A percentile compares a stretch with the other conserved stretches of the same genome.
Conservation (phyloP, 2,113 vertebrate species). For the Elanus axillaris region DNA sequence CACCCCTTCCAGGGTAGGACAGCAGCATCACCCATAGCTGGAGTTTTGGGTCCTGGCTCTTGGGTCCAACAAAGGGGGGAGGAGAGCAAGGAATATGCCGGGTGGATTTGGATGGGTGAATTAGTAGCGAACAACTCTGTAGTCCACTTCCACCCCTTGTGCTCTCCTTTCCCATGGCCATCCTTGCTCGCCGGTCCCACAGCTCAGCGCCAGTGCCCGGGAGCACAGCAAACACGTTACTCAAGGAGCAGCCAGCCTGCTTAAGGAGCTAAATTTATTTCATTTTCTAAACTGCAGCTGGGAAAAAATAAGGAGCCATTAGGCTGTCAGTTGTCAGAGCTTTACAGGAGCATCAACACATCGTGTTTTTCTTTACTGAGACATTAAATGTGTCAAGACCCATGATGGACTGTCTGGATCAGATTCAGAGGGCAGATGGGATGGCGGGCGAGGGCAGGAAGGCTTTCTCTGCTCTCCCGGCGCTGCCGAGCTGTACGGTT, state of each 20-base stretch:
- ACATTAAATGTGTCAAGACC: conserved; percentile 50
- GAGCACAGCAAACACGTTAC: background rate
- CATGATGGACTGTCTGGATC: conserved; percentile 35
- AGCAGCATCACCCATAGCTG: background rate
- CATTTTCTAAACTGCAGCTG: conserved; percentile 55
- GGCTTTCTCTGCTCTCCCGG: background rate
- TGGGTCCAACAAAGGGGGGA: rapidly evolving
- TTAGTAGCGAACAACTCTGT: background rate
- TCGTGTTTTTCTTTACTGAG: conserved; percentile 57
- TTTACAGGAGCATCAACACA: conserved; percentile 51
- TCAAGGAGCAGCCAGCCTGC: background rate
- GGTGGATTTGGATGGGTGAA: background rate
- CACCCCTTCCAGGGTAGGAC: background rate
- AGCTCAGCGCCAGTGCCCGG: background rate
- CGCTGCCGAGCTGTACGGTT: rapidly evolving
- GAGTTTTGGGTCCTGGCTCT: background rate
- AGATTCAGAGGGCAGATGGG: background rate
- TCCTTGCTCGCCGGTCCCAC: background rate
- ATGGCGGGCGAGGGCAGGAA: background rate
- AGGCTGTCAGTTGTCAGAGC: conserved; percentile 54
- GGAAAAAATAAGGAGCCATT: conserved; percentile 64
- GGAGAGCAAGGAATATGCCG: rapidly evolving
- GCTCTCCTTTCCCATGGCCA: background rate
- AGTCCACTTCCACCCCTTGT: background rate
- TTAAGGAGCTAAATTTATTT: conserved; percentile 62